These are phyloP conservation scores for Aplidium turbinatum DNA, from an alignment of 23 tunicate genomes.

Conservation along the genomic window DNA sequence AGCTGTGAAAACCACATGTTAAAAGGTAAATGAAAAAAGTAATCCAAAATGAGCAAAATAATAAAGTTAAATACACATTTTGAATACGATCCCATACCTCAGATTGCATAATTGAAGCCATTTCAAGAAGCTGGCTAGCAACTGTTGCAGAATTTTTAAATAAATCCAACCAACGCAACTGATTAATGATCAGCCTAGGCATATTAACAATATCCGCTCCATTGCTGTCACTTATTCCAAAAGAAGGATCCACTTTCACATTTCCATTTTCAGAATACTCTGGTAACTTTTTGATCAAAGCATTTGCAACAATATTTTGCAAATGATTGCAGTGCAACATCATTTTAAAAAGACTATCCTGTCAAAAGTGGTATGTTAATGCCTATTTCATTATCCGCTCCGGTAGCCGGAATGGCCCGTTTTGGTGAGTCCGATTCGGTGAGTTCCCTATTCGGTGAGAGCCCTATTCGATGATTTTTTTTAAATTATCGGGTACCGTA, in stretches of 20 bases:
- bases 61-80: too few relatives aligned
- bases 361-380: background rate
- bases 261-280: slow-evolving; percentile 54
- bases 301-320: slow-evolving; percentile 52
- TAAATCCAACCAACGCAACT: slow-evolving; percentile 60
- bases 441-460: too few relatives aligned
- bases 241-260: slow-evolving; percentile 39
- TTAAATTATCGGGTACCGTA: too few relatives aligned
- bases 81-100: too few relatives aligned
- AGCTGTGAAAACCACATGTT: too few relatives aligned
- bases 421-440: too few relatives aligned
- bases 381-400: background rate
- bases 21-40: too few relatives aligned
- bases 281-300: slow-evolving; percentile 57
- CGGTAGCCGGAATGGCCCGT: too few relatives aligned
- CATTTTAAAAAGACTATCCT: slow-evolving; percentile 77
- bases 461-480: too few relatives aligned
- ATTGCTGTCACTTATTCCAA: slow-evolving; percentile 12
- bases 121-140: slow-evolving; percentile 53
- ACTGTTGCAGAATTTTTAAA: slow-evolving; percentile 25
- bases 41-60: too few relatives aligned
- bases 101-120: slow-evolving; percentile 60
- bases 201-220: slow-evolving; percentile 45
- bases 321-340: slow-evolving; percentile 56
- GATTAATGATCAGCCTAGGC: slow-evolving; percentile 65